Base-by-base conservation (phyloP, 2,113 vertebrate species). In the Microtus montanus region DNA sequence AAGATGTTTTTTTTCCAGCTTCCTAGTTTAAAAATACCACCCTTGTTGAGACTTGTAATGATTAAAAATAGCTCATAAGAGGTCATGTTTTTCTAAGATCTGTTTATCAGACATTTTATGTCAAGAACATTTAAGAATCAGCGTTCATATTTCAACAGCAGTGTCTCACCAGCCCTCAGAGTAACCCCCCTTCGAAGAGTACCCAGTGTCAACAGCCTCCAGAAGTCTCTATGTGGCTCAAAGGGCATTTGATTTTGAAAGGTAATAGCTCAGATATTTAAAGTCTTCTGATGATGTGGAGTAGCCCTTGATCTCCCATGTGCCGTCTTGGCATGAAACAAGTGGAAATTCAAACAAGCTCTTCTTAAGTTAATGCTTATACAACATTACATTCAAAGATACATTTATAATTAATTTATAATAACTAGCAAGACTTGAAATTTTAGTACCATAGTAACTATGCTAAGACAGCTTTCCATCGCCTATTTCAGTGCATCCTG, bases 21-120 rank as follows among this genome's bases (percentile, higher is more conserved):
- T 97, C 97, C 97, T 96, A 64, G 92, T 97, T 97, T 97, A 97
- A 97, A 98, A 98, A 97, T 98, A 97, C 5, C 83, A 95, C 61
- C 86, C 93, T 95, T 96, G 96, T 96, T 97, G 96, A 97, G 92
- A 96, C 95, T 97, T 95, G 95, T 71, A 95, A 74, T 24, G 89
- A 95, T 91, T 97, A 98, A 98, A 98, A 98, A 98, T 98, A 98
- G 74, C 89, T 73, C 93, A 71, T 96, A 89, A 97, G 52, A 96
- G 63, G 86, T 93, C 82, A 15, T 96, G 77, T 95, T 97, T 94
- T 96, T 93, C 89, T 94, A 97, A 97, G 96, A 96, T 97, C 93
- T 96, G 93, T 98, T 98, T 97, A 96, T 97, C 91, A 96, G 94
- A 97, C 68, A 94, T 96, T 96, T 95, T 92, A 86, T 95, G 94